Evolutionary conservation across 2,888 invertebrate genomes (phyloP).

Genomic region (Abrostola tripartita): DNA sequence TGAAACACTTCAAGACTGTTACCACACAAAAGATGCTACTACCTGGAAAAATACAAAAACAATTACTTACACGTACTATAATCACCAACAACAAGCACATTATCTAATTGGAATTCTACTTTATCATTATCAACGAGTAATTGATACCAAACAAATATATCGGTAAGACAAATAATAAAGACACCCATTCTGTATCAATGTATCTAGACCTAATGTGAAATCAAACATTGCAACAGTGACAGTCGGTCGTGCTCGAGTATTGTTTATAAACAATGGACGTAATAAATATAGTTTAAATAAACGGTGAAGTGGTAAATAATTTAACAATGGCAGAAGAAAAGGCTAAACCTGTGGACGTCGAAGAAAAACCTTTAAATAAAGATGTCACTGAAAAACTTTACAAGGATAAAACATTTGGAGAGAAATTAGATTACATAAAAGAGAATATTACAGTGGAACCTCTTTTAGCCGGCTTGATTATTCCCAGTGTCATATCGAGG

Average conservation of each 20-base stretch:
- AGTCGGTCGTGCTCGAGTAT: slow-evolving; percentile 61
- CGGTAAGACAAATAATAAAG: slow-evolving; percentile 77
- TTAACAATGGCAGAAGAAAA: slow-evolving; percentile 75
- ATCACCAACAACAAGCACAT: slow-evolving; percentile 55
- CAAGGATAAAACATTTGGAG: slow-evolving; percentile 72
- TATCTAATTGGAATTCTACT: slow-evolving; percentile 62
- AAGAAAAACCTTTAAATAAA: slow-evolving; percentile 79
- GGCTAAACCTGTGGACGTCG: slow-evolving; percentile 66
- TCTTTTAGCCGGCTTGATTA: slow-evolving; percentile 91
- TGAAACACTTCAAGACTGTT: slow-evolving; percentile 16
- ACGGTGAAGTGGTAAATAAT: slow-evolving; percentile 30
- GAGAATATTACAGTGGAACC: slow-evolving; percentile 92
- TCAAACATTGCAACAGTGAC: slow-evolving; percentile 68
- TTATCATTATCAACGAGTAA: slow-evolving; percentile 79
- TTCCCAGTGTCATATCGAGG: slow-evolving; percentile 90
- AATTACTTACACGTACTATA: slow-evolving; percentile 22
- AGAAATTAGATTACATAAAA: slow-evolving; percentile 73
- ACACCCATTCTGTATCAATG: slow-evolving; percentile 67
- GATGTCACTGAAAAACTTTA: slow-evolving; percentile 61
- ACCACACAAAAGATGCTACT: slow-evolving; percentile 7
- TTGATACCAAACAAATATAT: slow-evolving; percentile 84
- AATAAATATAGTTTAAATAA: slow-evolving; percentile 46
- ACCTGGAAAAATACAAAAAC: slow-evolving; percentile 14
- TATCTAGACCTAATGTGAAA: slow-evolving; percentile 70
- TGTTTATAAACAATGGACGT: slow-evolving; percentile 71